Evolutionary conservation across 2,113 vertebrate species (phyloP), one percentile per base, ranked within the genome.

Genomic region (Oreochromis niloticus): DNA sequence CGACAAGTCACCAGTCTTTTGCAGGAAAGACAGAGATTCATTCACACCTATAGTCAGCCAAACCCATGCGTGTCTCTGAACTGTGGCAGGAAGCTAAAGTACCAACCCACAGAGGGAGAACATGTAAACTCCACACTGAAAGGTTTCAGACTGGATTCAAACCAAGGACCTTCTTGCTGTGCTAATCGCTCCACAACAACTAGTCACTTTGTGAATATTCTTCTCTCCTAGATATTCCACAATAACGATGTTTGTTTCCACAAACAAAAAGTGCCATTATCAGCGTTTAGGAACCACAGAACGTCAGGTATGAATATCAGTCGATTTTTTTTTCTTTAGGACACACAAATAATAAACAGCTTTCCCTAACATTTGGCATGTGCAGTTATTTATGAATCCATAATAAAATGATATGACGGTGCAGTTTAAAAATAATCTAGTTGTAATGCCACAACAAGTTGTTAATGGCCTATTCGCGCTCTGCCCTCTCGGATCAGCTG

Each of bases 361-460:
- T 68, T 68, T 41, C 19, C 13, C 63, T 68, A 71, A 71, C 36
- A 3, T 71, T 24, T 43, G 63, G n/a, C 1, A 71, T 71, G 36
- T 43, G 63, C 7, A 22, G n/a, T 24, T 71, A 71, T 71, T 41
- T 71, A 41, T 41, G 36, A 68, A 41, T 71, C 36, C 7, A 41
- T 71, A 41, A 71, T 71, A 14, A 71, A 22, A 14, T 43, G 12
- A 41, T 71, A 41, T 71, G 63, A 24, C 0, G 2, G 63, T 41
- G 36, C 63, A 43, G 63, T 71, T 71, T 71, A 24, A 71, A 71
- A 71, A 24, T 24, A 41, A 71, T 71, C 11, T 41, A 41, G 63
- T 71, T 71, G n/a, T 14, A 71, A 71, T 43, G 63, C 36, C n/a
- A 71, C 36, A 41, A 41, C n/a, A 71, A 71, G 36, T 9, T 22